Base-by-base conservation (phyloP, 2,113 vertebrate genomes). In the Galbula dea region DNA sequence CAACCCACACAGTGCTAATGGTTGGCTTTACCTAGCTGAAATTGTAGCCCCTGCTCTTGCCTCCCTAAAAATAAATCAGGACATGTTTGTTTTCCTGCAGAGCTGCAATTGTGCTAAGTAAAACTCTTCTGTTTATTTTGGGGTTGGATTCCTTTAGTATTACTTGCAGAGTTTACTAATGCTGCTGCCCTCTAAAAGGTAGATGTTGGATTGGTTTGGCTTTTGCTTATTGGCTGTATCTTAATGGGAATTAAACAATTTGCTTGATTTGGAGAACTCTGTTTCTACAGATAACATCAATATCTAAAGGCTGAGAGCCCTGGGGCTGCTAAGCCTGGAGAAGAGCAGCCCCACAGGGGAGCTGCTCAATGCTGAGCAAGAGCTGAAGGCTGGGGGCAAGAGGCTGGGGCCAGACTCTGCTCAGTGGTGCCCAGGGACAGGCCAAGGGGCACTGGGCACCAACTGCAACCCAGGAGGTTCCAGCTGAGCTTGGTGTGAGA, bases 11-110 rank as follows among this genome's bases (percentile, higher is more conserved):
- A 22, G 45, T 30, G 45, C 43, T 75, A 11, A 7, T 65, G 77
- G n/a, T 61, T 89, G 90, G 59, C 74, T 79, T 92, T 52, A 76
- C 62, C 86, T 66, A 10, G 30, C 45, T 78, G 78, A 73, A 82
- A 79, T 63, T 73, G 74, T 79, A 80, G 41, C 84, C 78, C 54
- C 63, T 48, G 58, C 27, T 74, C 15, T 83, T 59, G 27, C 77
- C 34, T 88, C 68, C 62, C 82, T 76, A 62, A 89, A 89, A 94
- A 94, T 96, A 95, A 86, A 72, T 14, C 43, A n/a, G 48, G 71
- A 61, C n/a, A 71, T 66, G 54, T 86, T 89, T 66, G 54, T 86
- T 89, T 94, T 83, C 86, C 59, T 81, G 3, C 54, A 87, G 86
- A 89, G 81, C 86, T 73, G 78, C 17, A 58, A 17, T 83, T 69